Evolutionary conservation across 1,140 invertebrate species (phyloP).

Genomic region (Ceratina australensis): DNA sequence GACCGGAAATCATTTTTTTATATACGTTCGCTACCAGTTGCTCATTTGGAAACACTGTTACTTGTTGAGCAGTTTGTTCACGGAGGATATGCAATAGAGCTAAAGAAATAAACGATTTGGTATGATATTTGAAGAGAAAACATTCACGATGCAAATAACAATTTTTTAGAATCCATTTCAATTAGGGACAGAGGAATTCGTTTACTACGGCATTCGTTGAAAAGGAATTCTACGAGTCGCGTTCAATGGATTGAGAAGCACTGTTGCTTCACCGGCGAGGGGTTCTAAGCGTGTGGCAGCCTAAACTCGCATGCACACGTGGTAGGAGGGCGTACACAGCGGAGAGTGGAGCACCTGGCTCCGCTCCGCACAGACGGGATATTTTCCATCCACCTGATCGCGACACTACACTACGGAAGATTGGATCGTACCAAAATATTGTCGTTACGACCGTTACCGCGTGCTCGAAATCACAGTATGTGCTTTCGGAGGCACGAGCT

Average conservation of each 20-base stretch:
- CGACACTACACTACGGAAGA: slow-evolving; percentile 49
- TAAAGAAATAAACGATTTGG: too few relatives aligned
- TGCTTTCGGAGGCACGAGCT: slow-evolving; percentile 24
- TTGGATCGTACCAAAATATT: slow-evolving; percentile 63
- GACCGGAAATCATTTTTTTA: background rate
- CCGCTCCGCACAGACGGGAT: slow-evolving; percentile 39
- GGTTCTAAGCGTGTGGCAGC: background rate
- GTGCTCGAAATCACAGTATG: slow-evolving; percentile 51
- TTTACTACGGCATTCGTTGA: too few relatives aligned
- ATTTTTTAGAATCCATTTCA: too few relatives aligned
- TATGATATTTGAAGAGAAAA: too few relatives aligned
- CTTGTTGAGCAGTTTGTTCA: too few relatives aligned
- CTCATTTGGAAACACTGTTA: too few relatives aligned
- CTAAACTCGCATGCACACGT: slow-evolving; percentile 6
- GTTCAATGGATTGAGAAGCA: background rate
- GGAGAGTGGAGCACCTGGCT: slow-evolving; percentile 40
- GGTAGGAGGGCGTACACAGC: background rate
- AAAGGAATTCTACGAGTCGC: background rate
- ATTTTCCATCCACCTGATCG: slow-evolving; percentile 63
- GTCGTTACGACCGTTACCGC: slow-evolving; percentile 57
- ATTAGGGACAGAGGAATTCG: too few relatives aligned
- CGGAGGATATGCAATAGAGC: too few relatives aligned
- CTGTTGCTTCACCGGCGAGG: background rate
- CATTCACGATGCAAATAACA: too few relatives aligned
- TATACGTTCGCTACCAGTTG: too few relatives aligned